Evolutionary conservation across 1,140 invertebrate species (phyloP).

Genomic region (Phenacoccus solenopsis): DNA sequence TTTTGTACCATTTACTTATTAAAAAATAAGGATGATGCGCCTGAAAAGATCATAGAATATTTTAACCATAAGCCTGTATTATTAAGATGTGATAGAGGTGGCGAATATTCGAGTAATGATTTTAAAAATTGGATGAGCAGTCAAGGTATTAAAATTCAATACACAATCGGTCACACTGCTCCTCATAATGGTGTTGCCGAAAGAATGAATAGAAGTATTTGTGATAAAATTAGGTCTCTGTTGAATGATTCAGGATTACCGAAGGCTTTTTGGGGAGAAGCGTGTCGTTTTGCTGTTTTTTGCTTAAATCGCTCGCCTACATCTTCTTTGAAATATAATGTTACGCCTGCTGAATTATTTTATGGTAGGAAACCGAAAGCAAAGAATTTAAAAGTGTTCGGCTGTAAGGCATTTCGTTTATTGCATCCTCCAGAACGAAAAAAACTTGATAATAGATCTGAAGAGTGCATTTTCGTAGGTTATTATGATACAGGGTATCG

Average conservation of each 20-base stretch:
- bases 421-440: conserved; percentile 23
- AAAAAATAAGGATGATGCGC: conserved; percentile 30
- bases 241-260: conserved; percentile 24
- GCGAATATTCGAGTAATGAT: conserved; percentile 29
- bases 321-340: conserved; percentile 23
- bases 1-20: conserved; percentile 31
- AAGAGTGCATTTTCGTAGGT: conserved; percentile 27
- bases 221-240: conserved; percentile 29
- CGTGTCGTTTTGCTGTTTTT: conserved; percentile 31
- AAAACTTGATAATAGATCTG: conserved; percentile 26
- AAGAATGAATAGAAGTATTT: conserved; percentile 32
- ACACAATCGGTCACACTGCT: conserved; percentile 30
- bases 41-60: conserved; percentile 26
- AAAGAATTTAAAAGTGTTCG: conserved; percentile 22
- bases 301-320: conserved; percentile 31
- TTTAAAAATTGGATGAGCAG: conserved; percentile 26
- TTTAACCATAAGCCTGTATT: conserved; percentile 29
- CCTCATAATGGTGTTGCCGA: conserved; percentile 34
- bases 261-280: conserved; percentile 31
- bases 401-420: conserved; percentile 25
- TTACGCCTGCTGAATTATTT: conserved; percentile 31
- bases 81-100: conserved; percentile 30
- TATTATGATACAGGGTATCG: conserved; percentile 22
- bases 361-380: conserved; percentile 23
- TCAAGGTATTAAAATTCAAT: conserved; percentile 26